Base-by-base conservation (phyloP, 2,888 invertebrate species). In the Fragum sueziense region DNA sequence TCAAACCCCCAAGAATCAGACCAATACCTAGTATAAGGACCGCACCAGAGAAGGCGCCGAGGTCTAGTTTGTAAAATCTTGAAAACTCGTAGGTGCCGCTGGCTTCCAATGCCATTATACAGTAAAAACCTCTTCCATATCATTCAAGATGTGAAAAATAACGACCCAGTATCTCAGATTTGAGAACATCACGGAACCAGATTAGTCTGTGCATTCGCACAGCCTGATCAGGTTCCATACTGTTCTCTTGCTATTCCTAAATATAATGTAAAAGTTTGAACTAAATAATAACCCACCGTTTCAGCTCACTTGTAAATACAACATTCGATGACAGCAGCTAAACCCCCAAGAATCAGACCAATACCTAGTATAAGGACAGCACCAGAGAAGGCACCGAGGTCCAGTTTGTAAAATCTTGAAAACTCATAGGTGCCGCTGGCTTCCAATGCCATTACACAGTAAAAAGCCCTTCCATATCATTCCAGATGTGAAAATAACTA, bases 1-100 rank as follows among this genome's bases (percentile, higher is more conserved):
- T 80, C 7, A 90, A 27, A n/a, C 85, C 84, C 7, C 91, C 91
- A 20, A 85, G 51, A 2, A 88, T 72, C 20, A 90, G 70, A 22
- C 90, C 91, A 34, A 86, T 72, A 2, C 85, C 85, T 25, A 91
- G 78, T 2, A 90, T 74, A 4, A 90, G 82, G 17, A 91, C 76
- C 2, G 88, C 89, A 14, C 90, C 88, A 29, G 89, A 89, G 76
- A 91, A 90, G 2, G 88, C 84, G 0, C 87, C 89, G 0, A 90
- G 80, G 31, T 89, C 88, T 1, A 91, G 81, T 25, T 75, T 22
- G 68, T 76, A 74, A 67, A 82, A 85, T 29, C 25, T 31, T 20
- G 25, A 65, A n/a, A 73, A 47, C n/a, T 52, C 47, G 65, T 65
- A 73, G 11, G n/a, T 29, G 25, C 83, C 82, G 20, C 79, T 82